These are phyloP conservation scores for Azemiops feae DNA, from an alignment of 2,113 vertebrate species.

Conservation along the genomic window DNA sequence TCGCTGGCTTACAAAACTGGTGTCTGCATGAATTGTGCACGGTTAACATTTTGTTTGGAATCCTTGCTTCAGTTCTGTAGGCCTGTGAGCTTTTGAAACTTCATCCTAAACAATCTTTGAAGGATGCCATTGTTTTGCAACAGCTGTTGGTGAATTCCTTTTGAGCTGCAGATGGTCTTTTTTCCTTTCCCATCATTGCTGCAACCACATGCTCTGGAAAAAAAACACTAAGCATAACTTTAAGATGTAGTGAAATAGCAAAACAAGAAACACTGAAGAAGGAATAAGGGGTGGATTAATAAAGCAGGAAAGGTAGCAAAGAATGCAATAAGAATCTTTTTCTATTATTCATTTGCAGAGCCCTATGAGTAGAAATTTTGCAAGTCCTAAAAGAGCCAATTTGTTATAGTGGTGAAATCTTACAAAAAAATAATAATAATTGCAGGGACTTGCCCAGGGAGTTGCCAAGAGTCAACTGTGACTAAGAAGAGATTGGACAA, in stretches of 20 bases:
- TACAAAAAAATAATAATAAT: background rate
- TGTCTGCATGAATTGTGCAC: background rate
- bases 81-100: background rate
- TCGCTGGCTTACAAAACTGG: background rate
- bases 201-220: background rate
- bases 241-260: background rate
- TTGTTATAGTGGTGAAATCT: background rate
- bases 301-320: background rate
- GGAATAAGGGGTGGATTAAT: background rate
- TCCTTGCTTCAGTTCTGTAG: background rate
- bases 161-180: background rate
- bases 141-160: background rate
- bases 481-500: too few species aligned
- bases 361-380: background rate
- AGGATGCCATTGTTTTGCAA: background rate
- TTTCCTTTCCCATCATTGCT: background rate
- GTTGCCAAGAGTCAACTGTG: too few species aligned
- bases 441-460: background rate
- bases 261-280: background rate
- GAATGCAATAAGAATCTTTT: background rate
- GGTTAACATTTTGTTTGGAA: background rate
- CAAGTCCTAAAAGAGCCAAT: background rate
- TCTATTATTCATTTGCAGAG: background rate
- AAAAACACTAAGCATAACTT: background rate
- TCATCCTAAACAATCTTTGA: background rate